These are phyloP conservation scores for Pelecanus crispus DNA, from an alignment of 2,113 vertebrate genomes.

Conservation along the genomic window DNA sequence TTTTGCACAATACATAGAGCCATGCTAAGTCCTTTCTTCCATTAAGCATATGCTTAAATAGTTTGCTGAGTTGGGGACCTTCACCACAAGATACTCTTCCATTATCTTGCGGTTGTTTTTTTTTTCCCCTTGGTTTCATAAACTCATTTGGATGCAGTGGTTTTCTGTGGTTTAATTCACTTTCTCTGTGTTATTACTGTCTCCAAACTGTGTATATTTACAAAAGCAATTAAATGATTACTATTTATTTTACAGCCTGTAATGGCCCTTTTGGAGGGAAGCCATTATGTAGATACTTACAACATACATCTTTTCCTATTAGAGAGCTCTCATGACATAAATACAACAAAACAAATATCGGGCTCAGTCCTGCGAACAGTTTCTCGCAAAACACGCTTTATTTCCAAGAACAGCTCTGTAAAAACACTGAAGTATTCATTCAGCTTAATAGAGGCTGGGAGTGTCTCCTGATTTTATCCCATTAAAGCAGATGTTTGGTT, in stretches of 20 bases:
- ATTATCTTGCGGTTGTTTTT: background rate
- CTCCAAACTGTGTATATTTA: conserved; percentile 53
- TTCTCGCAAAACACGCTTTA: background rate
- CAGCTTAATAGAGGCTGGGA: background rate
- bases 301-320: conserved; percentile 42
- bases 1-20: background rate
- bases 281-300: conserved; percentile 45
- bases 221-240: conserved; percentile 52
- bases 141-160: conserved; percentile 28
- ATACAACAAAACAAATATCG: conserved; percentile 30
- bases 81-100: background rate
- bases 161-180: conserved; percentile 54
- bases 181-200: conserved; percentile 57
- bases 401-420: conserved; percentile 36
- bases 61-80: background rate
- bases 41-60: background rate
- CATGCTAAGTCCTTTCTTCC: background rate
- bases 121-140: background rate
- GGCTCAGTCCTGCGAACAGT: background rate
- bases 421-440: background rate
- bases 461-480: background rate
- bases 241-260: conserved; percentile 52
- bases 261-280: conserved; percentile 56
- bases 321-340: conserved; percentile 37
- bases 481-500: background rate